Conservation (phyloP, 2,797 vertebrate species). For the Catostomus latipinnis region DNA sequence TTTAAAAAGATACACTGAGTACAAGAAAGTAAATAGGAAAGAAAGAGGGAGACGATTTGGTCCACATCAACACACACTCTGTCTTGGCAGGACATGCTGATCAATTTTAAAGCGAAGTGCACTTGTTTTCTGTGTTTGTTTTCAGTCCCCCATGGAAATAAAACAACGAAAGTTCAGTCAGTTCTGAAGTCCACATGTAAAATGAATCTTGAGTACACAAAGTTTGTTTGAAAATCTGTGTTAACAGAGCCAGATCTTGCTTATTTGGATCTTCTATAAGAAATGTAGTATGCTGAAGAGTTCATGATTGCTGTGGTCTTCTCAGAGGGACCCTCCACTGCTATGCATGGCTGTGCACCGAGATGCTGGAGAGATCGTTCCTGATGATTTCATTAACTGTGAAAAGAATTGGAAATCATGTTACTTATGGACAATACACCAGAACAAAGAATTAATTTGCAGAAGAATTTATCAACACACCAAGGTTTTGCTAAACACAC, state of each 20-base stretch:
- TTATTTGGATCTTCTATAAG: constrained; percentile 37
- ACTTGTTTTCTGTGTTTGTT: constrained; percentile 45
- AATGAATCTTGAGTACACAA: constrained; percentile 17
- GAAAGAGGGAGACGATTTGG: constrained; percentile 36
- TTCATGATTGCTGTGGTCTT: constrained; percentile 20
- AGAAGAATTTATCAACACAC: neutral
- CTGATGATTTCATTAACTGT: constrained; percentile 98
- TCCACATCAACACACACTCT: constrained; percentile 44
- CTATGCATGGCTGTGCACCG: constrained; percentile 85
- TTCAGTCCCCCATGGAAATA: constrained; percentile 5
- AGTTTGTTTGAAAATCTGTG: constrained; percentile 13
- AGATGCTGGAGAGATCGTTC: constrained; percentile 94
- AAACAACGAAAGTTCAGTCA: constrained; percentile 28
- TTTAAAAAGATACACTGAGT: constrained; percentile 55
- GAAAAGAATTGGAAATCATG: constrained; percentile 54
- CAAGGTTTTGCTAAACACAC: neutral
- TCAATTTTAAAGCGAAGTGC: constrained; percentile 36
- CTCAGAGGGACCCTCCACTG: constrained; percentile 33
- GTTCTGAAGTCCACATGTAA: constrained; percentile 7
- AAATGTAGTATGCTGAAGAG: constrained; percentile 14
- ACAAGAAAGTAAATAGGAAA: constrained; percentile 41
- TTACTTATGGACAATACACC: neutral
- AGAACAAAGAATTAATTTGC: neutral
- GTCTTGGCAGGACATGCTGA: constrained; percentile 41
- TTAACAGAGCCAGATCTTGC: constrained; percentile 36